Percentiles rank a stretch among this genome's conserved stretches.
These are phyloP conservation scores for Drosophila subquinaria DNA, from an alignment of 2,888 invertebrate species.

Conservation along the genomic window DNA sequence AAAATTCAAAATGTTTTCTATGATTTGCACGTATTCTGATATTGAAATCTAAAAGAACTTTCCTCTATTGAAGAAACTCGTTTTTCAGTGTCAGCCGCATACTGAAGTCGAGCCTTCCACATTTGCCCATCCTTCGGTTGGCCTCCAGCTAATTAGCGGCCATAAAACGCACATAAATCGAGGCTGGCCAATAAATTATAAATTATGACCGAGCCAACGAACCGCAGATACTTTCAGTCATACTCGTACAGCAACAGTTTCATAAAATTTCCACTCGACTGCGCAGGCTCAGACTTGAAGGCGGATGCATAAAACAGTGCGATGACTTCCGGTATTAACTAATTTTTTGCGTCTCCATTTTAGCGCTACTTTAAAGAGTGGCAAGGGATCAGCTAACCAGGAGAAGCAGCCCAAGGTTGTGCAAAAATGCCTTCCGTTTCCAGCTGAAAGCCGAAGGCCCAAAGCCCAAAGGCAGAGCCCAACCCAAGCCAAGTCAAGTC, in stretches of 20 bases:
- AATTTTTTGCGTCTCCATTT: slow-evolving; percentile 66
- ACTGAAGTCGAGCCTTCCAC: background rate
- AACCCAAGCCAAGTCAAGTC: slow-evolving; percentile 22
- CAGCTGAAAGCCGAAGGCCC: slow-evolving; percentile 29
- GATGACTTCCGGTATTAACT: slow-evolving; percentile 83
- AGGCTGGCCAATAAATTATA: slow-evolving; percentile 74
- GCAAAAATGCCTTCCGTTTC: slow-evolving; percentile 64
- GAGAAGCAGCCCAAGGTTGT: slow-evolving; percentile 69
- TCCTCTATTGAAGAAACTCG: slow-evolving; percentile 3
- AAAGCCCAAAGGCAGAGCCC: slow-evolving; percentile 7
- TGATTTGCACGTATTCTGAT: background rate
- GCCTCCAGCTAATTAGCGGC: slow-evolving; percentile 72
- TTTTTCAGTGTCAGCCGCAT: slow-evolving; percentile 58
- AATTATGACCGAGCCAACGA: slow-evolving; percentile 68
- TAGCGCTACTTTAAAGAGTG: slow-evolving; percentile 64
- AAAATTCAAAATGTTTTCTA: background rate
- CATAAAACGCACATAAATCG: slow-evolving; percentile 79
- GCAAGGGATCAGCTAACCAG: slow-evolving; percentile 48
- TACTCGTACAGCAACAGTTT: slow-evolving; percentile 68
- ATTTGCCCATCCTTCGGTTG: slow-evolving; percentile 23
- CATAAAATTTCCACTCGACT: slow-evolving; percentile 70
- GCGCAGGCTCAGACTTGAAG: slow-evolving; percentile 70
- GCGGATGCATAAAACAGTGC: slow-evolving; percentile 81
- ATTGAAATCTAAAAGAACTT: background rate
- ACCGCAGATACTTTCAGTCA: slow-evolving; percentile 30